phyloP scores from a whole-genome alignment of 2,888 invertebrate genomes.

The Deilephila porcellus region DNA sequence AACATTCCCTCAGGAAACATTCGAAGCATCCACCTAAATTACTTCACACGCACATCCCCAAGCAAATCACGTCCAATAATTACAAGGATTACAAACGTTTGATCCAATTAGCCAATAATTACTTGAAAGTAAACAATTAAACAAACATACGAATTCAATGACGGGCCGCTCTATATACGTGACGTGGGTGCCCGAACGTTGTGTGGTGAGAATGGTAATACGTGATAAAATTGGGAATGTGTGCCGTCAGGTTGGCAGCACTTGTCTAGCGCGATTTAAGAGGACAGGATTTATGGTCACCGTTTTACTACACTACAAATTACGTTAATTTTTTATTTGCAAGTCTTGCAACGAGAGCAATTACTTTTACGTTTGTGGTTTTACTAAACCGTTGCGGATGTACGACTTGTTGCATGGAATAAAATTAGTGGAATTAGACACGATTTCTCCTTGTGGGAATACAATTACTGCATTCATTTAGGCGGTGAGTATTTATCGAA shows the following conservation, averaged over 20 bases:
- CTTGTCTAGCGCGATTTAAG: slow-evolving; percentile 19
- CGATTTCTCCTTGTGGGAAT: not conserved
- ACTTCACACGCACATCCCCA: not conserved
- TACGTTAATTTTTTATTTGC: slow-evolving; percentile 20
- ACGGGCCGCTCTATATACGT: slow-evolving; percentile 67
- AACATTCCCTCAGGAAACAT: not conserved
- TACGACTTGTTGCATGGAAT: not conserved
- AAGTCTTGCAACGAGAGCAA: slow-evolving; percentile 6
- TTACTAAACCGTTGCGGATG: slow-evolving; percentile 4
- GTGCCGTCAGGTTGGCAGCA: slow-evolving; percentile 7
- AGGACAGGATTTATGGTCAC: slow-evolving; percentile 12
- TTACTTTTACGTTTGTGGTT: slow-evolving; percentile 18
- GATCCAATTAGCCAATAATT: slow-evolving; percentile 47
- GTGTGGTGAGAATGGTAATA: slow-evolving; percentile 55
- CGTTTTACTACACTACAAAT: slow-evolving; percentile 22
- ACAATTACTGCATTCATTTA: too few relatives aligned
- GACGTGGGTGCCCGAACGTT: slow-evolving; percentile 51
- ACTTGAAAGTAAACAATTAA: slow-evolving; percentile 69
- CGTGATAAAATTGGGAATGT: slow-evolving; percentile 55
- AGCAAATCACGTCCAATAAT: slow-evolving; percentile 31
- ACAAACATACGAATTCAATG: slow-evolving; percentile 60
- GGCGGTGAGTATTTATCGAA: too few relatives aligned
- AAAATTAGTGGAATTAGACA: not conserved
- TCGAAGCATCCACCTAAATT: not conserved
- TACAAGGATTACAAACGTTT: slow-evolving; percentile 40